Percentiles rank a stretch among this genome's conserved stretches.
Conservation (phyloP, 2,797 vertebrate species). For the Babyrousa celebensis region DNA sequence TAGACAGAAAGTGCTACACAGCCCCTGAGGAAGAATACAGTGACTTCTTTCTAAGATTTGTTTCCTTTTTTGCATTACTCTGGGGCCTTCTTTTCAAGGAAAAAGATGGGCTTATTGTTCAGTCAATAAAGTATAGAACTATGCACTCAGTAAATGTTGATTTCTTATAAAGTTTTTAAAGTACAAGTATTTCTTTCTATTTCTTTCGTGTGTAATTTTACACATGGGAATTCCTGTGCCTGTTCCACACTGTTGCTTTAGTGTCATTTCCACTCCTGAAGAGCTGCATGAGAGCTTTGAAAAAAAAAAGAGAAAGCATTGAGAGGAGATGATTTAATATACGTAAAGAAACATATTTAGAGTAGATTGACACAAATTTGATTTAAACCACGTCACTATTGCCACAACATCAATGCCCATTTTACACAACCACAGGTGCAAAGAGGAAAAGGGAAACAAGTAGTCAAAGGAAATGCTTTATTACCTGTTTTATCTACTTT, state of each 20-base stretch:
- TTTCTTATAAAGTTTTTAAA: slow-evolving; percentile 66
- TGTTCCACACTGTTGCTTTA: not conserved
- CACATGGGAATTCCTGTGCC: not conserved
- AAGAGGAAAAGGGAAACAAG: not conserved
- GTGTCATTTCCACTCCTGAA: slow-evolving; percentile 39
- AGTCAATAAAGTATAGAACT: slow-evolving; percentile 57
- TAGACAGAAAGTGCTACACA: slow-evolving; percentile 28
- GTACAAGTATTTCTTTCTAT: not conserved
- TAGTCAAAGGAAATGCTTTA: slow-evolving; percentile 76
- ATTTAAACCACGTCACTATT: slow-evolving; percentile 52
- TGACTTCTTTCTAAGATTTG: not conserved
- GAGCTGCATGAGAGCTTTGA: not conserved
- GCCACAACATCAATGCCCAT: not conserved
- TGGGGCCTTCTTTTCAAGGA: not conserved
- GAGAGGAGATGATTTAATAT: slow-evolving; percentile 39
- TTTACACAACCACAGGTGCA: not conserved
- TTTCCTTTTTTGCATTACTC: not conserved
- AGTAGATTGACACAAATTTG: slow-evolving; percentile 53
- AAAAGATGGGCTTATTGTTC: slow-evolving; percentile 45
- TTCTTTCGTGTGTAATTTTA: slow-evolving; percentile 33
- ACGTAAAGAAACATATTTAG: slow-evolving; percentile 63
- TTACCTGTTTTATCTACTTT: slow-evolving; percentile 82
- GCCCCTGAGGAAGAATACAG: not conserved
- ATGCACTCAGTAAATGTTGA: slow-evolving; percentile 65
- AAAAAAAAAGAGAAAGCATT: not conserved